Percentiles rank a stretch among this genome's conserved stretches.
Evolutionary conservation across 2,888 invertebrate species (phyloP).

Genomic region (Argyra leucocephala): DNA sequence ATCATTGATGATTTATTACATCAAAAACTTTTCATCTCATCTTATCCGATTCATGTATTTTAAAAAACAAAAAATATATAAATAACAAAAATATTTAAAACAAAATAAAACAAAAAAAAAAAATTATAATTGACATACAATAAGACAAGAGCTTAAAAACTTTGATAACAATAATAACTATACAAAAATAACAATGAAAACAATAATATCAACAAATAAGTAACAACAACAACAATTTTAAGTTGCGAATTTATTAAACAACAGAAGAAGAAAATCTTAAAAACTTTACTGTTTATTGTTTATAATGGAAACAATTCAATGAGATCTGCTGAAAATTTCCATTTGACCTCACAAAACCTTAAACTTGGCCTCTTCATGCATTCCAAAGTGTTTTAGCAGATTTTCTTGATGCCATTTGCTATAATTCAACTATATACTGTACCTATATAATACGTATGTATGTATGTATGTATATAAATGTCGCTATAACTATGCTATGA

Average conservation of each 20-base stretch:
- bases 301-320: not conserved
- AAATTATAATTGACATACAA: not conserved
- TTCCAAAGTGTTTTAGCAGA: not conserved
- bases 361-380: conserved; percentile 10
- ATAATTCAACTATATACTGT: no score
- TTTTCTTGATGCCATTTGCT: no score
- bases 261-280: no score
- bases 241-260: no score
- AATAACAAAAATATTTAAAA: not conserved
- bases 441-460: no score
- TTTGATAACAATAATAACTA: not conserved
- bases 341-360: conserved; percentile 11
- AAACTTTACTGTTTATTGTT: not conserved
- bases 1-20: not conserved
- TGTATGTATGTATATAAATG: no score
- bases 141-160: not conserved
- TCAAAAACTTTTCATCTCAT: not conserved
- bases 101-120: not conserved
- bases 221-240: no score
- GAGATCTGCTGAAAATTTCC: conserved; percentile 2
- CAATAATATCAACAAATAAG: no score
- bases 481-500: not conserved
- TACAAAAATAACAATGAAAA: no score
- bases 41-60: not conserved
- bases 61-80: not conserved